Evolutionary conservation across 1,140 invertebrate species (phyloP).

Genomic region (Drosophila jambulina): DNA sequence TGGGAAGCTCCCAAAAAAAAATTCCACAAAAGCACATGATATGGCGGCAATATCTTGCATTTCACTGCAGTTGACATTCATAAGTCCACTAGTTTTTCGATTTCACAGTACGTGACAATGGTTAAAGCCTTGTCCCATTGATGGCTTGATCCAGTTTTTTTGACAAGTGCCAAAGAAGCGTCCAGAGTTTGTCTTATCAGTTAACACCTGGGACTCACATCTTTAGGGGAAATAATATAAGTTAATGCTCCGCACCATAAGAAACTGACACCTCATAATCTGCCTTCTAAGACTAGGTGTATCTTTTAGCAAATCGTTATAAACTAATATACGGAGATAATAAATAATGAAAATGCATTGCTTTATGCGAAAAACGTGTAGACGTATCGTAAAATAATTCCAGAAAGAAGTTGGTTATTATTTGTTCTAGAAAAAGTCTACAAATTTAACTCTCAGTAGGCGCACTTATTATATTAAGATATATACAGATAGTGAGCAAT

Average conservation of each 20-base stretch:
- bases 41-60: slow-evolving; percentile 43
- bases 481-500: background rate
- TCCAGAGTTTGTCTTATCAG: slow-evolving; percentile 26
- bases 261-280: slow-evolving; percentile 34
- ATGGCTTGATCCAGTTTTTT: slow-evolving; percentile 44
- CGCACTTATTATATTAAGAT: background rate
- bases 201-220: slow-evolving; percentile 3
- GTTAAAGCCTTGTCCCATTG: slow-evolving; percentile 14
- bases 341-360: background rate
- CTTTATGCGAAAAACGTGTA: slow-evolving; percentile 23
- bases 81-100: slow-evolving; percentile 35
- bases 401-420: background rate
- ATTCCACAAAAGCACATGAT: slow-evolving; percentile 30
- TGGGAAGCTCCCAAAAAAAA: slow-evolving; percentile 34
- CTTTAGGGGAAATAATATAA: slow-evolving; percentile 25
- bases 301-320: slow-evolving; percentile 11
- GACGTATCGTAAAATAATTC: background rate
- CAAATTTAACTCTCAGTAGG: background rate
- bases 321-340: slow-evolving; percentile 5
- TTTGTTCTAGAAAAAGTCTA: background rate
- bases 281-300: background rate
- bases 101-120: slow-evolving; percentile 37
- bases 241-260: slow-evolving; percentile 22
- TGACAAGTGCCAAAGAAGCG: slow-evolving; percentile 44
- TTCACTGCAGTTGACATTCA: slow-evolving; percentile 54